These are phyloP conservation scores for Glaucidium brasilianum DNA, from an alignment of 2,113 vertebrate species.

Conservation along the genomic window DNA sequence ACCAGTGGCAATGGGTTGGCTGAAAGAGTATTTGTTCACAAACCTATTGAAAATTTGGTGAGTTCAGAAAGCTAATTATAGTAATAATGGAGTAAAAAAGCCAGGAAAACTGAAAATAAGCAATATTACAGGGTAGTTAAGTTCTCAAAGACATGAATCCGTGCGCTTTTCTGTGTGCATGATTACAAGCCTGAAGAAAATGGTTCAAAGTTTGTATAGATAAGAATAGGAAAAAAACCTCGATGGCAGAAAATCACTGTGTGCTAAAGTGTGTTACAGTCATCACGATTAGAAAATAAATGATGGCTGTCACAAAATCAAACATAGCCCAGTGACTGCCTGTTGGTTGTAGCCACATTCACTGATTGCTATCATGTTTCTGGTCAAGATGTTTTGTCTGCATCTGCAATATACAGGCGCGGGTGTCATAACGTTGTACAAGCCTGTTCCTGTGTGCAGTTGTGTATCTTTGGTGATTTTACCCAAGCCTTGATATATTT, in stretches of 20 bases:
- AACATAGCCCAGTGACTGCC: neutral
- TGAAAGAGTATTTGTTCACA: neutral
- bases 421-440: accelerated
- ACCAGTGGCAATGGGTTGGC: neutral
- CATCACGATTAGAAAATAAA: neutral
- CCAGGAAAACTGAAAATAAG: neutral
- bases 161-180: neutral
- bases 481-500: neutral
- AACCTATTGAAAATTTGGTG: neutral
- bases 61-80: neutral
- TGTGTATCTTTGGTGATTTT: neutral
- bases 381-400: neutral
- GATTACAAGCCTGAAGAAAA: neutral
- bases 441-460: accelerated
- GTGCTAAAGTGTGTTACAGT: neutral
- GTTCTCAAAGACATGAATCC: neutral
- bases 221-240: neutral
- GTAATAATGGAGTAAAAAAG: neutral
- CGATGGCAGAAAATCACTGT: accelerated
- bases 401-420: accelerated
- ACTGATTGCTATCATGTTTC: neutral
- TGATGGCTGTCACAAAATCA: neutral
- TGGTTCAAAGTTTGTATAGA: neutral
- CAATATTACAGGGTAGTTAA: neutral
- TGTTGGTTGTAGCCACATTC: accelerated